phyloP scores from a whole-genome alignment of 2,113 vertebrate genomes.

The Aplodontia rufa region DNA sequence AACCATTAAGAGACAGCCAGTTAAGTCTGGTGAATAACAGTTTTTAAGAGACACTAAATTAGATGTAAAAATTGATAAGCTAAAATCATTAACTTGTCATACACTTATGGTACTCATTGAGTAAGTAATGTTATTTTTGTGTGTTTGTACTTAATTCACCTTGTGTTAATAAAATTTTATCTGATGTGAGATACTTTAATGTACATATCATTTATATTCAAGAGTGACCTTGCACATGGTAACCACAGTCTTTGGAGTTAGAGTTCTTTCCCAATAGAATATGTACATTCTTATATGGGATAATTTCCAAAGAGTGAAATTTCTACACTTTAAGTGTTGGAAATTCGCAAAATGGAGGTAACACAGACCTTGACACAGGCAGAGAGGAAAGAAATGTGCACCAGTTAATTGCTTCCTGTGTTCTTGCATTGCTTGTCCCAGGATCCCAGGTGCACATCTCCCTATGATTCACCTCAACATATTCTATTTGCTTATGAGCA shows the following conservation, averaged over 20 bases:
- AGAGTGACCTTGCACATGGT: neutral
- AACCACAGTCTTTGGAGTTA: neutral
- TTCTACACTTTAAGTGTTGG: conserved; percentile 11
- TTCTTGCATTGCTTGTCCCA: neutral
- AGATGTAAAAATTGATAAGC: neutral
- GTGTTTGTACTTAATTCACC: neutral
- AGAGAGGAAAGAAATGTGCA: neutral
- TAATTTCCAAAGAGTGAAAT: conserved; percentile 33
- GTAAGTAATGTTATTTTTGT: conserved; percentile 39
- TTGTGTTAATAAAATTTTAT: neutral
- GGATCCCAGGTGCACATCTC: neutral
- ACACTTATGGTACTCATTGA: neutral
- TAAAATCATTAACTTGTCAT: neutral
- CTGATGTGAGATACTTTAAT: neutral
- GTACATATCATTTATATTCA: neutral
- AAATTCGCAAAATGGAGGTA: neutral
- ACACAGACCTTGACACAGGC: neutral
- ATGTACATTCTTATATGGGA: neutral
- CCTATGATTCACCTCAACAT: neutral
- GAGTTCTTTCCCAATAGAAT: neutral
- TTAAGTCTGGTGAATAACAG: neutral
- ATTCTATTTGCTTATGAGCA: neutral
- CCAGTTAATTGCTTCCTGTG: neutral
- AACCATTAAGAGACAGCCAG: neutral
- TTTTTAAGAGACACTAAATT: neutral